These are phyloP conservation scores for Plebejus melissa DNA, from an alignment of 2,888 invertebrate genomes.

Conservation along the genomic window DNA sequence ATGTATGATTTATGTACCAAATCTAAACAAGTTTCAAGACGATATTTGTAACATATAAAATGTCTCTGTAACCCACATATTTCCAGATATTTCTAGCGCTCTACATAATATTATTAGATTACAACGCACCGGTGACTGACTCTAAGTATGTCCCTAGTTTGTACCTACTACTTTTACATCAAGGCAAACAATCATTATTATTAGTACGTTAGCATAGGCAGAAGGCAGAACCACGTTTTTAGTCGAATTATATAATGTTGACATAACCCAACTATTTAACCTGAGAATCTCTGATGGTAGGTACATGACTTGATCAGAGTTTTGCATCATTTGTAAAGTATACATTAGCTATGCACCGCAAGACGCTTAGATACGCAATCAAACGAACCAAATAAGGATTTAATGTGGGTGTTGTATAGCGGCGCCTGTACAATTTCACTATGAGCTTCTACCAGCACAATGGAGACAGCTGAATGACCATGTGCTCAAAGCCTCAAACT, in stretches of 20 bases:
- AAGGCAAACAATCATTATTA: neutral
- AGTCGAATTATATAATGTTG: too few species aligned
- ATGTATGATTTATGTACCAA: neutral
- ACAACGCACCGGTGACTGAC: neutral
- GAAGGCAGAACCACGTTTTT: too few species aligned
- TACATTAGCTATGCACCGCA: neutral
- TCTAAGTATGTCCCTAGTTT: neutral
- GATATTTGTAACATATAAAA: neutral
- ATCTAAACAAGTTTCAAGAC: neutral
- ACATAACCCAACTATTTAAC: too few species aligned
- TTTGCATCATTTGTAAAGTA: neutral
- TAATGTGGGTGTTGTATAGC: neutral
- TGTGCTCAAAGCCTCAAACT: conserved; percentile 26
- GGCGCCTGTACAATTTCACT: conserved; percentile 9
- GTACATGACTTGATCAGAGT: too few species aligned
- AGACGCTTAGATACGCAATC: conserved; percentile 10
- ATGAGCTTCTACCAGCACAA: neutral
- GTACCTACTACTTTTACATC: neutral
- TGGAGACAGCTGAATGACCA: conserved; percentile 15
- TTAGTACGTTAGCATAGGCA: too few species aligned
- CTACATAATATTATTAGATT: conserved; percentile 21
- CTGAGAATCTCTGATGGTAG: too few species aligned
- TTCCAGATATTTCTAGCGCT: neutral
- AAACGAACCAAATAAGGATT: conserved; percentile 10
- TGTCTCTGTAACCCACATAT: conserved; percentile 11